Evolutionary conservation across 2,888 invertebrate genomes (phyloP).

Genomic region (Agrochola circellaris): DNA sequence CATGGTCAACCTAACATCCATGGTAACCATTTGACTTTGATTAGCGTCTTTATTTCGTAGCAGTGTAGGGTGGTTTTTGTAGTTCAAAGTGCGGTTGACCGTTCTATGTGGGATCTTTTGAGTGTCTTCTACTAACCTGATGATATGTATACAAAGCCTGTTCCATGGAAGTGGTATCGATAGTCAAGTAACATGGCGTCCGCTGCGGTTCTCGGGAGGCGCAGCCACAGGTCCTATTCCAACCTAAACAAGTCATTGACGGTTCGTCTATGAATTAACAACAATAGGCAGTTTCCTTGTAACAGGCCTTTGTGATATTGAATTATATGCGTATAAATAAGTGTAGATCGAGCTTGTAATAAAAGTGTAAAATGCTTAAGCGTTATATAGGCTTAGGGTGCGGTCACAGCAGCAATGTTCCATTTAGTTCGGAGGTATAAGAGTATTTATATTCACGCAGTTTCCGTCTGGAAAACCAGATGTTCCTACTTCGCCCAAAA

Average conservation of each 20-base stretch:
- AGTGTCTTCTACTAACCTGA: slow-evolving; percentile 58
- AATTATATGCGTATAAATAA: slow-evolving; percentile 66
- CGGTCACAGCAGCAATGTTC: neutral
- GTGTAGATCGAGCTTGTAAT: slow-evolving; percentile 57
- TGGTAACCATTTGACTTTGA: neutral
- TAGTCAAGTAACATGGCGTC: slow-evolving; percentile 63
- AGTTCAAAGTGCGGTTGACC: neutral
- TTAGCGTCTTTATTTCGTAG: slow-evolving; percentile 11
- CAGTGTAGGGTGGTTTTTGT: slow-evolving; percentile 4
- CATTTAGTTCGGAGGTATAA: neutral
- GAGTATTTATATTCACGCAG: neutral
- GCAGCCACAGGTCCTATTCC: slow-evolving; percentile 75
- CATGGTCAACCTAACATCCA: neutral
- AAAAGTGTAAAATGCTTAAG: slow-evolving; percentile 53
- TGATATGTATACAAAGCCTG: slow-evolving; percentile 49
- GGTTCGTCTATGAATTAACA: slow-evolving; percentile 81
- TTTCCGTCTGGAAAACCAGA: neutral
- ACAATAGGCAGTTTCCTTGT: slow-evolving; percentile 87
- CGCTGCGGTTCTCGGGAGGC: slow-evolving; percentile 76
- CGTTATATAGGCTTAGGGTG: slow-evolving; percentile 17
- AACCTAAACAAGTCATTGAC: slow-evolving; percentile 82
- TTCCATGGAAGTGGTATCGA: slow-evolving; percentile 51
- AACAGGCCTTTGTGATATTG: slow-evolving; percentile 87
- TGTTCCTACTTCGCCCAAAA: neutral
- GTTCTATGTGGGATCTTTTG: slow-evolving; percentile 13